These are phyloP conservation scores for Eurytoma adleriae DNA, from an alignment of 2,888 invertebrate genomes.

Conservation along the genomic window DNA sequence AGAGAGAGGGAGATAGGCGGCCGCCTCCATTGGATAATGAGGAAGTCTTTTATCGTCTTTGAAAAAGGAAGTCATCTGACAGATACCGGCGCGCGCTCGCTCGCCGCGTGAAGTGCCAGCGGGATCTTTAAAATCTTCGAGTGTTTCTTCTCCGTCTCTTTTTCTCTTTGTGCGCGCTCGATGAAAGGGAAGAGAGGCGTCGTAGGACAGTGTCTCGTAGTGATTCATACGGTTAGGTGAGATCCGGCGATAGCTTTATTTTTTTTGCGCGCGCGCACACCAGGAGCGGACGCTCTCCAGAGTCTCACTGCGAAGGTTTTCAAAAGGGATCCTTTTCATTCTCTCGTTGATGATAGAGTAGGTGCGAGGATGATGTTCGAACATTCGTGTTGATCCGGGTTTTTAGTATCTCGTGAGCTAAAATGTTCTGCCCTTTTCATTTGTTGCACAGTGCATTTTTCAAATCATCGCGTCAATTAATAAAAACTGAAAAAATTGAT, in stretches of 20 bases:
- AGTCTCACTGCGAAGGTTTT: neutral
- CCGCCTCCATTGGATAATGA: constrained; percentile 64
- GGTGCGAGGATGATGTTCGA: too few species aligned
- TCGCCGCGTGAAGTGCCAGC: constrained; percentile 35
- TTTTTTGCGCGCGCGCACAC: neutral
- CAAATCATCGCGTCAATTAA: too few species aligned
- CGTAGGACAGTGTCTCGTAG: constrained; percentile 15
- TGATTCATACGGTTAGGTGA: constrained; percentile 48
- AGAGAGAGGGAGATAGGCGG: constrained; percentile 3
- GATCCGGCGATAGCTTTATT: constrained; percentile 47
- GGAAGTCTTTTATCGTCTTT: constrained; percentile 66
- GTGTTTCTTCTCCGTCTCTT: constrained; percentile 36
- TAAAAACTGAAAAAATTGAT: too few species aligned
- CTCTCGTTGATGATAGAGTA: too few species aligned
- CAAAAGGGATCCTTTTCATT: neutral
- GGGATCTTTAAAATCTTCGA: constrained; percentile 56
- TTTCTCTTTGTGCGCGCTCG: constrained; percentile 32
- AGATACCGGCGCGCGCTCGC: constrained; percentile 46
- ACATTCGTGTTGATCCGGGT: too few species aligned
- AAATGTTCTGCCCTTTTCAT: too few species aligned
- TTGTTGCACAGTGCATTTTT: too few species aligned
- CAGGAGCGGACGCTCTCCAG: neutral
- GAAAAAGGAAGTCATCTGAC: constrained; percentile 58
- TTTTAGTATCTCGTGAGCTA: too few species aligned
- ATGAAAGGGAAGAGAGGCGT: constrained; percentile 44